A percentile compares a stretch with the other conserved stretches of the same genome.
Conservation (phyloP, 2,113 vertebrate species). For the Brachirus orientalis region DNA sequence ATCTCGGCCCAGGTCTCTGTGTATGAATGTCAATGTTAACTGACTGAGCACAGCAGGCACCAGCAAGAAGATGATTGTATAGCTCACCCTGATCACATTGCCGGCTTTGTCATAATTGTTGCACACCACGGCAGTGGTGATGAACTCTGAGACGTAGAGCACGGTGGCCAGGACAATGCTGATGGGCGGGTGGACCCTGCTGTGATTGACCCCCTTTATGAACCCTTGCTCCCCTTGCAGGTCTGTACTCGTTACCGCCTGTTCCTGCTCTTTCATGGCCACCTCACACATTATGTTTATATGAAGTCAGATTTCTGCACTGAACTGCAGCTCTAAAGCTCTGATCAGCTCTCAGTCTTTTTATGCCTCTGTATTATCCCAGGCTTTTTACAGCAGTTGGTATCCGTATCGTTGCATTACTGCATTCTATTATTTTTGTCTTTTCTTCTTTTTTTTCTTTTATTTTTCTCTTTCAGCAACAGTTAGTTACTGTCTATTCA, state of each 20-base stretch:
- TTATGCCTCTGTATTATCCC: too few relatives aligned
- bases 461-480: too few relatives aligned
- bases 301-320: neutral
- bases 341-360: too few relatives aligned
- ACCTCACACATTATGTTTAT: conserved; percentile 39
- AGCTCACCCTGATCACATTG: conserved; percentile 88
- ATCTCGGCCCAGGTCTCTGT: conserved; percentile 93
- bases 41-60: conserved; percentile 93
- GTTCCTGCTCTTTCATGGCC: conserved; percentile 70
- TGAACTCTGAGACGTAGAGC: conserved; percentile 90
- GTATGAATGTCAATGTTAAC: conserved; percentile 91
- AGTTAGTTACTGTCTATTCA: too few relatives aligned
- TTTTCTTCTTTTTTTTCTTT: too few relatives aligned
- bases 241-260: conserved; percentile 68
- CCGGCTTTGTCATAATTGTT: conserved; percentile 81
- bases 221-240: conserved; percentile 48
- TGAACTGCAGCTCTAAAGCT: neutral
- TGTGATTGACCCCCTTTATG: conserved; percentile 73
- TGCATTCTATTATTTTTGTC: too few relatives aligned
- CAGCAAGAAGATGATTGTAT: conserved; percentile 91
- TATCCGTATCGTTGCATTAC: too few relatives aligned
- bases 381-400: too few relatives aligned
- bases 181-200: conserved; percentile 77
- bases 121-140: conserved; percentile 84
- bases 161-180: conserved; percentile 88